Conservation (phyloP, 2,113 vertebrate species). For the Helogale parvula region DNA sequence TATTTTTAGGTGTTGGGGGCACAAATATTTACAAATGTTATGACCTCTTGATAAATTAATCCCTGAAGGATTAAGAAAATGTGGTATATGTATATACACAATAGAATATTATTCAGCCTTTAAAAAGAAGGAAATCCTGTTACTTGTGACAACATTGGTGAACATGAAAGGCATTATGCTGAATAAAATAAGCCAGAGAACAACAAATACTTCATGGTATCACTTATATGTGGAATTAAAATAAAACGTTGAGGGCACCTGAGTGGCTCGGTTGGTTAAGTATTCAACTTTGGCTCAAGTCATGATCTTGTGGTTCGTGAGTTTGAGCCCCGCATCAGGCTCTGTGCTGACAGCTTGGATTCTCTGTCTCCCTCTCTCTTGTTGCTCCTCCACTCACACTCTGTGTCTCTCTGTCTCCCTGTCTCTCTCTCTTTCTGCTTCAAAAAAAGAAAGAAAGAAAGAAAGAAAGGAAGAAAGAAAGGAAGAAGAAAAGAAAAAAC, state of each 20-base stretch:
- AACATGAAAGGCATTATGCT: not conserved
- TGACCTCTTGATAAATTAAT: not conserved
- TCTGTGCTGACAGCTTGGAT: no score
- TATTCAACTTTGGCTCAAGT: no score
- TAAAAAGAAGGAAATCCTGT: not conserved
- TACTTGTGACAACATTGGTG: not conserved
- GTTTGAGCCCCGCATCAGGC: no score
- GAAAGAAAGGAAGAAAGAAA: no score
- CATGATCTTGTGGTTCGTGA: no score
- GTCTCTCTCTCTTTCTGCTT: no score
- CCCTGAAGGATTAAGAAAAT: not conserved
- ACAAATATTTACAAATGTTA: not conserved
- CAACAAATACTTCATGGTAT: not conserved
- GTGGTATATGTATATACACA: not conserved
- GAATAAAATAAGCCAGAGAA: not conserved
- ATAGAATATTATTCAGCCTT: not conserved
- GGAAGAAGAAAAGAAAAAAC: no score
- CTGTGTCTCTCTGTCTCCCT: no score
- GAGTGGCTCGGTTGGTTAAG: no score
- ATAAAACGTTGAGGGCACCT: not conserved
- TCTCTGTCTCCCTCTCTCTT: no score
- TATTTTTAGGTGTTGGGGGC: not conserved
- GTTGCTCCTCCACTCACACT: no score
- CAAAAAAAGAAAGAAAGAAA: no score
- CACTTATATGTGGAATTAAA: not conserved